These are phyloP conservation scores for Eubasilissa splendida DNA, from an alignment of 2,888 invertebrate species.

Conservation along the genomic window DNA sequence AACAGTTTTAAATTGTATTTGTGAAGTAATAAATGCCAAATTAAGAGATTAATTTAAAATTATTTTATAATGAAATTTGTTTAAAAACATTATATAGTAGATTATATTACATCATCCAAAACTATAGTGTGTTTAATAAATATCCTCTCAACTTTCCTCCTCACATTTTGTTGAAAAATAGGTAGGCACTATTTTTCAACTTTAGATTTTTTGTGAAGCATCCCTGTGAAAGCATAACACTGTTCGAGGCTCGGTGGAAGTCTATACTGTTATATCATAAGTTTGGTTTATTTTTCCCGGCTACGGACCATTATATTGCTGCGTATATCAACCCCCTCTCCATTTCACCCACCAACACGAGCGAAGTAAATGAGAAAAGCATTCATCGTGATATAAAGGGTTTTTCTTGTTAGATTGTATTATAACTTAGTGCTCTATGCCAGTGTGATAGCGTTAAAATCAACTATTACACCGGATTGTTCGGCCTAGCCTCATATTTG, in stretches of 20 bases:
- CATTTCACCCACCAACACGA: conserved; percentile 35
- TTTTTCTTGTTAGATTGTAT: conserved; percentile 58
- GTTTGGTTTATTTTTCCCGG: conserved; percentile 58
- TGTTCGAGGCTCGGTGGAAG: conserved; percentile 44
- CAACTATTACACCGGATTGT: conserved; percentile 25
- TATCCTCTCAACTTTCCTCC: no score
- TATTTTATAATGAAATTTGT: no score
- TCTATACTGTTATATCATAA: conserved; percentile 59
- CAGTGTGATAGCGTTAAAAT: conserved; percentile 28
- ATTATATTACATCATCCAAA: no score
- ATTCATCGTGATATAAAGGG: conserved; percentile 58
- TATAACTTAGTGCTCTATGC: conserved; percentile 51
- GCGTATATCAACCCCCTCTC: conserved; percentile 55
- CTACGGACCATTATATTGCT: conserved; percentile 58
- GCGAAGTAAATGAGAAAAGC: conserved; percentile 57
- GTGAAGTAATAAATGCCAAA: no score
- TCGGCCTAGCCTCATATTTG: background rate
- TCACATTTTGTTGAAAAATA: no score
- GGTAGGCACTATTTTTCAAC: background rate
- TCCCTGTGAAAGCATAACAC: background rate
- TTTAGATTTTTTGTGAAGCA: background rate
- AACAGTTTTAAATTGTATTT: no score
- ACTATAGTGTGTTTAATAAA: no score
- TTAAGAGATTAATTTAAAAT: no score
- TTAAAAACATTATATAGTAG: no score